Percentiles rank a stretch among this genome's conserved stretches.
Evolutionary conservation across 2,113 vertebrate species (phyloP).

Genomic region (Microcebus jonahi): DNA sequence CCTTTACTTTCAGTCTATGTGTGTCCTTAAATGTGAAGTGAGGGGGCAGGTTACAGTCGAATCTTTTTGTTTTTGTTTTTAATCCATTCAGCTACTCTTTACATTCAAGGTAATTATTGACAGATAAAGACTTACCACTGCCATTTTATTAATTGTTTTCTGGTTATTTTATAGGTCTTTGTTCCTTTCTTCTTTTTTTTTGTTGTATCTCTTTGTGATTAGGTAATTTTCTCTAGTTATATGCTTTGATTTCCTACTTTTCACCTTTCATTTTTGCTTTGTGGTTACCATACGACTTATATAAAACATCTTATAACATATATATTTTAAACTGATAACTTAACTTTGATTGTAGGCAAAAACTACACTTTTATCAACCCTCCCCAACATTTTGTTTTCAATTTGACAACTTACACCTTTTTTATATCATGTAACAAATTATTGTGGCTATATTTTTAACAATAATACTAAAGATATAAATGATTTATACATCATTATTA

Average conservation of each 20-base stretch:
- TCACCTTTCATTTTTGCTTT: background rate
- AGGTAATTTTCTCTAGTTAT: background rate
- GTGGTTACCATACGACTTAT: background rate
- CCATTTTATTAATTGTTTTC: too few relatives aligned
- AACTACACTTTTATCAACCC: background rate
- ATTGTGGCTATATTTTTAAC: background rate
- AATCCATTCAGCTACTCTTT: too few relatives aligned
- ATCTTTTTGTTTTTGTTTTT: too few relatives aligned
- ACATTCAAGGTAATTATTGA: too few relatives aligned
- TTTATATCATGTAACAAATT: background rate
- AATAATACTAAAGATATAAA: background rate
- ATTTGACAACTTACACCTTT: background rate
- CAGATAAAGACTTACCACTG: too few relatives aligned
- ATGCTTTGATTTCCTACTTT: background rate
- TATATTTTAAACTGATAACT: background rate
- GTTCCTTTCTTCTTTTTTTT: background rate
- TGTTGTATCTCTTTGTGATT: background rate
- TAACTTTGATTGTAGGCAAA: background rate
- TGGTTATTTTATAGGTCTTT: background rate
- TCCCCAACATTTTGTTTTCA: background rate
- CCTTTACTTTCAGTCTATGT: too few relatives aligned
- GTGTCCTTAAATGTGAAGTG: too few relatives aligned
- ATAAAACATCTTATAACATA: background rate
- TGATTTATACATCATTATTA: background rate
- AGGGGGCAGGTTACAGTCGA: too few relatives aligned